Evolutionary conservation across 2,113 vertebrate genomes (phyloP).

Genomic region (Oceanodroma tethys): DNA sequence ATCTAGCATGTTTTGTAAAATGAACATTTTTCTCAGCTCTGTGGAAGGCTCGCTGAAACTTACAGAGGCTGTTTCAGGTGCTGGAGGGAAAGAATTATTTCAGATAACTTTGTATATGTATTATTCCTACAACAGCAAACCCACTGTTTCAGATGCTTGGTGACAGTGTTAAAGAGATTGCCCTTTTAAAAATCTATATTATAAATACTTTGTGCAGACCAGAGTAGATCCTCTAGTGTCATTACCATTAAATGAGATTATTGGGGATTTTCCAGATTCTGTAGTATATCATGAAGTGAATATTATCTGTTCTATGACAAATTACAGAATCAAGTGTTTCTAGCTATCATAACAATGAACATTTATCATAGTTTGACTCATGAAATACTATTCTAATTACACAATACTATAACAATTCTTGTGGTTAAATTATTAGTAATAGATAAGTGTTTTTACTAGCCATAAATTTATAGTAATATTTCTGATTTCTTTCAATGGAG

Average conservation of each 20-base stretch:
- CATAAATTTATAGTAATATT: background rate
- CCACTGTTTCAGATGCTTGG: background rate
- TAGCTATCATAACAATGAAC: slow-evolving; percentile 35
- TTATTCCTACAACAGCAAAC: background rate
- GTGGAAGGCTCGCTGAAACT: background rate
- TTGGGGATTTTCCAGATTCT: background rate
- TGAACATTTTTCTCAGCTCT: background rate
- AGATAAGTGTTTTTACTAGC: background rate
- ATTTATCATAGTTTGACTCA: slow-evolving; percentile 42
- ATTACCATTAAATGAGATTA: background rate
- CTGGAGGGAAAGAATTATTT: background rate
- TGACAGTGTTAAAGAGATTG: background rate
- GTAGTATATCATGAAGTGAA: background rate
- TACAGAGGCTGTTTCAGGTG: background rate
- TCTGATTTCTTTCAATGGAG: background rate
- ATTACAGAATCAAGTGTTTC: slow-evolving; percentile 6
- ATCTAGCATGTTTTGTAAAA: background rate
- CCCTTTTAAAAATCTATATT: background rate
- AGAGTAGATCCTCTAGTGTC: background rate
- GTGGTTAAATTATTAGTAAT: background rate
- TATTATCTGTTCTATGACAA: slow-evolving; percentile 2
- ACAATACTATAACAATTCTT: background rate
- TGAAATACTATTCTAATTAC: slow-evolving; percentile 1
- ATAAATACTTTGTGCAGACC: background rate
- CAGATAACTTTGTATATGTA: background rate